A percentile compares a stretch with the other conserved stretches of the same genome.
phyloP scores from a whole-genome alignment of 1,140 invertebrate genomes.

The Drosophila asahinai region DNA sequence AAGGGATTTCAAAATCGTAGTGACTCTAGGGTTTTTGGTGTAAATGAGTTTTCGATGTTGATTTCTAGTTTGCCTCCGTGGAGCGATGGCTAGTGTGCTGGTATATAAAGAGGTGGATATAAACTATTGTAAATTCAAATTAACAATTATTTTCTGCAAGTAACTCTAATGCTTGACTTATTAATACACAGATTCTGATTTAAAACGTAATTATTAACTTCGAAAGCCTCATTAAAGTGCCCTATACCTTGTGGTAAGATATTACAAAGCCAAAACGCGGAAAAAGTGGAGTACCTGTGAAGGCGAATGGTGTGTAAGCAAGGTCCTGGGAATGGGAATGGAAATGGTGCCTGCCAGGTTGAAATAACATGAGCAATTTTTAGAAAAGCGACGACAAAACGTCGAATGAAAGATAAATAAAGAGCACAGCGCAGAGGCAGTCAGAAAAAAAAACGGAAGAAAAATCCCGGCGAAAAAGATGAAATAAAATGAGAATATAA shows the following conservation, averaged over 20 bases:
- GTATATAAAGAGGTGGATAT: too few species aligned
- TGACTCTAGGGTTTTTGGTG: too few species aligned
- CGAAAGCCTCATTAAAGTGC: neutral
- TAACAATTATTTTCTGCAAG: neutral
- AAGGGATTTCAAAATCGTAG: too few species aligned
- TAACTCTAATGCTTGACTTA: neutral
- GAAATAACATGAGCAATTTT: conserved; percentile 80
- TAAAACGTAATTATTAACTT: neutral
- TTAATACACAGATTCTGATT: too few species aligned
- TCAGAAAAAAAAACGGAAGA: conserved; percentile 12
- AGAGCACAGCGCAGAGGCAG: conserved; percentile 44
- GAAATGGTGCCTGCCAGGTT: conserved; percentile 57
- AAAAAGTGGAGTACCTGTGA: conserved; percentile 36
- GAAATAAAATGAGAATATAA: conserved; percentile 42
- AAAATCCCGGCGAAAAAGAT: conserved; percentile 41
- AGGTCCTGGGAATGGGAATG: conserved; percentile 1
- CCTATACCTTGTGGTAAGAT: conserved; percentile 12
- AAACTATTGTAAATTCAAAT: neutral
- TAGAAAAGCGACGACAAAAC: conserved; percentile 80
- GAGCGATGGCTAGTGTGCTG: too few species aligned
- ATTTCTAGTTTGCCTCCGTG: too few species aligned
- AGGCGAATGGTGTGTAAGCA: conserved; percentile 1
- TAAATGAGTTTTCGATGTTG: too few species aligned
- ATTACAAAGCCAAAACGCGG: conserved; percentile 63
- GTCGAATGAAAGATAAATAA: conserved; percentile 85